phyloP scores from a whole-genome alignment of 53 echinoderm and acorn worm genomes.

The Antedon mediterranea region DNA sequence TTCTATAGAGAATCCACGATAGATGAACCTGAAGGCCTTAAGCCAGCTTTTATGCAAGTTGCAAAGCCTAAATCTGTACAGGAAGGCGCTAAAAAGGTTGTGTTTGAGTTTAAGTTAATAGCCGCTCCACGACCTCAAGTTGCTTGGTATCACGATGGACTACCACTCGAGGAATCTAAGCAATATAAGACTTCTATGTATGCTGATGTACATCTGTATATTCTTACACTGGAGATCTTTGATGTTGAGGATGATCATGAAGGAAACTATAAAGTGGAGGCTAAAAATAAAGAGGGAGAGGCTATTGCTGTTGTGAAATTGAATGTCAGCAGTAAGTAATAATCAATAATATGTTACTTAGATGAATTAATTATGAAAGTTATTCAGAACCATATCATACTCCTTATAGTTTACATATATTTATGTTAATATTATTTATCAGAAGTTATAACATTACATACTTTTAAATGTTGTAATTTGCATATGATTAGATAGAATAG shows the following conservation, averaged over 20 bases:
- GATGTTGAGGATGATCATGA: slow-evolving; percentile 62
- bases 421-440: no score
- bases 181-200: slow-evolving; percentile 66
- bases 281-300: slow-evolving; percentile 67
- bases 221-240: slow-evolving; percentile 53
- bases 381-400: neutral
- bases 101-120: slow-evolving; percentile 91
- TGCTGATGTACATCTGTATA: slow-evolving; percentile 91
- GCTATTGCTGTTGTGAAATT: slow-evolving; percentile 59
- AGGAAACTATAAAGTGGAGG: slow-evolving; percentile 73
- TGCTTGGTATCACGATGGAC: slow-evolving; percentile 69
- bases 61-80: slow-evolving; percentile 60
- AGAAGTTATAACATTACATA: no score
- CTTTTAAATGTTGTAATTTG: no score
- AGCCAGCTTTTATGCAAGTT: slow-evolving; percentile 84
- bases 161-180: slow-evolving; percentile 68
- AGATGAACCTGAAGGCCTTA: slow-evolving; percentile 88
- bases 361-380: neutral
- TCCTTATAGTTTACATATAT: no score
- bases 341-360: neutral
- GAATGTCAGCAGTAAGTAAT: slow-evolving; percentile 88
- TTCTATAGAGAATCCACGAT: slow-evolving; percentile 75
- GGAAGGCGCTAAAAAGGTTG: slow-evolving; percentile 44
- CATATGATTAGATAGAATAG: no score
- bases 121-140: slow-evolving; percentile 82